Base-by-base conservation (phyloP, 2,113 vertebrate genomes). In the Litocranius walleri region DNA sequence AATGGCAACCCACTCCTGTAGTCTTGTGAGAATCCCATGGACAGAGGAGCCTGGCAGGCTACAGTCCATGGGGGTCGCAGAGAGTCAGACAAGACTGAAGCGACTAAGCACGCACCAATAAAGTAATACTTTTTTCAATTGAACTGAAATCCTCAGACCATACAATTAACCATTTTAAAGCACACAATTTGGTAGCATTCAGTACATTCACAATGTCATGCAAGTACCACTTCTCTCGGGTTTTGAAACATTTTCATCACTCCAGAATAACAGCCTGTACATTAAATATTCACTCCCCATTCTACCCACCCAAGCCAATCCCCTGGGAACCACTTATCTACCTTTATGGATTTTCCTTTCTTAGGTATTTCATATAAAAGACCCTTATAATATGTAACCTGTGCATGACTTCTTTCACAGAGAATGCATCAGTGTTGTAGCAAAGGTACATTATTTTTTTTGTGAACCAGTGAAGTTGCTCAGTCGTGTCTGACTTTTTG, bases 41-140 rank as follows among this genome's bases (percentile, higher is more conserved):
- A 21, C 17, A 36, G 64, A 71, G 64, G 64, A 36, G 64, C 64
- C 17, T 67, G 64, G 33, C 1, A 9, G 64, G 64, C 9, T 67
- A 71, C n/a, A 71, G n/a, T 11, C n/a, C 64, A 21, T 10, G 64
- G 17, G 33, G 17, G 64, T 71, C 0, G 0, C 17, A 71, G 8
- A 67, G 64, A 71, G 17, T 71, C n/a, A 21, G 64, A 71, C 17
- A 71, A 1, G 8, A 67, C 64, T 67, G 64, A 10, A 36, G 64
- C 0, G 4, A 10, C 17, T 36, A 36, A 36, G 64, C 64, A 71
- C 0, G 9, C 17, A 36, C n/a, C 7, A 56, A 57, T 2, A n/a
- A 90, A 95, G 27, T 50, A 67, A 94, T 33, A 17, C 57, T 15
- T 36, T 80, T 25, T 54, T 36, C 52, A 74, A 36, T 59, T 21